Base-by-base conservation (phyloP, 2,797 vertebrate species). In the Epinephelus malabaricus region DNA sequence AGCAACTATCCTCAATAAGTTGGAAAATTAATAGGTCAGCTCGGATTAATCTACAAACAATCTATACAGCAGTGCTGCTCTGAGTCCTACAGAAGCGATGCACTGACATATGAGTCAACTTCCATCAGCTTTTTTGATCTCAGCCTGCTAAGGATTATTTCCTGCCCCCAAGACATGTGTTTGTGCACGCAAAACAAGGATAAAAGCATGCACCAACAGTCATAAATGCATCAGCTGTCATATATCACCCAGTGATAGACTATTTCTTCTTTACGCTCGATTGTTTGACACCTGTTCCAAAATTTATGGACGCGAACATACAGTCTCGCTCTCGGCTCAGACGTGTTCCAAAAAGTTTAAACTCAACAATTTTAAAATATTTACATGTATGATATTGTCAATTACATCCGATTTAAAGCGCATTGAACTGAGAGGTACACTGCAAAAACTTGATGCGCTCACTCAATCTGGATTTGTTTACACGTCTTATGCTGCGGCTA, bases 81-180 rank as follows among this genome's bases (percentile, higher is more conserved):
- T 67, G 76, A 38, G 86, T 88, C 77, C 77, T 79, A 65, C 88
- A 92, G 81, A 69, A 82, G 82, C 89, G 88, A 85, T 60, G 83
- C 73, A 77, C 78, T 90, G 86, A 89, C 89, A 86, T 62, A 87
- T 74, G 86, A 92, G 88, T 91, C 84, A 87, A 94, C 88, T 90
- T 91, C 73, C 86, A 90, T 91, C 86, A 90, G 72, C 78, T 83
- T 90, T 85, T 91, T 91, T 90, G 85, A 90, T 92, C 89, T 91
- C 82, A 86, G 85, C 77, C 91, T 93, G 92, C 83, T 87, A 82
- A 84, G 90, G 87, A 92, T 94, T 94, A 93, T 92, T 94, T 92
- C 91, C 91, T 93, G 84, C 86, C 81, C 86, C 76, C 77, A 89
- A 89, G 90, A 92, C 91, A 93, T 83, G 90, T 94, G 91, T 92